These are phyloP conservation scores for Streptopelia turtur DNA, from an alignment of 2,797 vertebrate species.

Conservation along the genomic window DNA sequence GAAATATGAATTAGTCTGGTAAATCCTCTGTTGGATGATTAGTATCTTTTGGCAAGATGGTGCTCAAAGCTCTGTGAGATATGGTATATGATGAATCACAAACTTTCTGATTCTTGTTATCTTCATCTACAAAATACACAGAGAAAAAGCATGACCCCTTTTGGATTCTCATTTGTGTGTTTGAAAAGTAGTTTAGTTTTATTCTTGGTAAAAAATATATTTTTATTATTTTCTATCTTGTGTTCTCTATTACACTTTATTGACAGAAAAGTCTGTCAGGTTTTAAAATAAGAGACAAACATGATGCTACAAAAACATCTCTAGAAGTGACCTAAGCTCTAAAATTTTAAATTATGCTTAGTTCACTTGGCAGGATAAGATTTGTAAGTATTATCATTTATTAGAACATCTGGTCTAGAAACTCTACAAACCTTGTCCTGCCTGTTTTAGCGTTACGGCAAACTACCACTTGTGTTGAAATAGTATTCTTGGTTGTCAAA, in stretches of 20 bases:
- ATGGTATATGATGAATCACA: not conserved
- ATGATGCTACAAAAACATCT: not conserved
- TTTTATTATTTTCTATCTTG: not conserved
- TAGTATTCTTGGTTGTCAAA: not conserved
- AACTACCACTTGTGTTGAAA: not conserved
- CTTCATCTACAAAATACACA: not conserved
- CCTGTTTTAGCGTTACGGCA: not conserved
- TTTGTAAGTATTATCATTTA: not conserved
- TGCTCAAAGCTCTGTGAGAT: not conserved
- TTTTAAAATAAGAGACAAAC: not conserved
- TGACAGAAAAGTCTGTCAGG: not conserved
- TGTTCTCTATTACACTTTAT: not conserved
- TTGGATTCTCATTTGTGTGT: not conserved
- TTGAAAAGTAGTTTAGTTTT: not conserved
- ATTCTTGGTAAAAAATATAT: not conserved
- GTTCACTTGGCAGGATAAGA: not conserved
- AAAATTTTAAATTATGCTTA: not conserved
- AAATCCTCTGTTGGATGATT: not conserved
- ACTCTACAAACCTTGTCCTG: not conserved
- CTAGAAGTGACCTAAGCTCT: not conserved
- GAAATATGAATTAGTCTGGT: not conserved
- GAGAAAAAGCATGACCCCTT: not conserved
- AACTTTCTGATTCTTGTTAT: not conserved
- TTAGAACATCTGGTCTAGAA: not conserved
- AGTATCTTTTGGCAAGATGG: not conserved